phyloP scores from a whole-genome alignment of 2,113 vertebrate genomes.

The Arothron firmamentum region DNA sequence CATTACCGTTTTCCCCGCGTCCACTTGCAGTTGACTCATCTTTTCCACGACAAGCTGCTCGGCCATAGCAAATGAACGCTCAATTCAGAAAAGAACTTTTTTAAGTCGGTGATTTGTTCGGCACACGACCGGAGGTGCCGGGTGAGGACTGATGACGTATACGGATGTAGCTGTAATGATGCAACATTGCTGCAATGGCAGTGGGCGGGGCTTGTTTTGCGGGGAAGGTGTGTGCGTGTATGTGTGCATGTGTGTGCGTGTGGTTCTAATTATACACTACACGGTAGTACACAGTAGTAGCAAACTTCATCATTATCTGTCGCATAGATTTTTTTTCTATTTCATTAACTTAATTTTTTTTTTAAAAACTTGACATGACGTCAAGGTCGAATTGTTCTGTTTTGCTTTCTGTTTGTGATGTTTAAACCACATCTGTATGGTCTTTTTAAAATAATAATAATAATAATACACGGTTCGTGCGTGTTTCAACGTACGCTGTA shows the following conservation, averaged over 20 bases:
- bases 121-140: slow-evolving; percentile 5
- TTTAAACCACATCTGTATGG: too few species aligned
- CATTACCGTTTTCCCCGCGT: slow-evolving; percentile 64
- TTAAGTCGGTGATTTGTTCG: background rate
- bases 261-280: background rate
- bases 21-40: slow-evolving; percentile 68
- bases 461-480: too few species aligned
- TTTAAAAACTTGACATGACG: too few species aligned
- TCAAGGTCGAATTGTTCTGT: too few species aligned
- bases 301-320: too few species aligned
- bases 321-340: too few species aligned
- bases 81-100: slow-evolving; percentile 5
- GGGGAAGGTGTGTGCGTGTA: background rate
- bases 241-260: background rate
- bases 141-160: slow-evolving; percentile 45
- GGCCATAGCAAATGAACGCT: slow-evolving; percentile 54
- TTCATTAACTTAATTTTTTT: too few species aligned
- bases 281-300: too few species aligned
- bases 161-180: slow-evolving; percentile 58
- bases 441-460: too few species aligned
- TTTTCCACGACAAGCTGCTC: slow-evolving; percentile 62
- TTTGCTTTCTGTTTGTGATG: too few species aligned
- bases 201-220: background rate
- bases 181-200: slow-evolving; percentile 42
- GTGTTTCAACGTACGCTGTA: too few species aligned